Percentiles rank a stretch among this genome's conserved stretches.
These are phyloP conservation scores for Tenebrosternarchus preto DNA, from an alignment of 2,113 vertebrate species.

Conservation along the genomic window DNA sequence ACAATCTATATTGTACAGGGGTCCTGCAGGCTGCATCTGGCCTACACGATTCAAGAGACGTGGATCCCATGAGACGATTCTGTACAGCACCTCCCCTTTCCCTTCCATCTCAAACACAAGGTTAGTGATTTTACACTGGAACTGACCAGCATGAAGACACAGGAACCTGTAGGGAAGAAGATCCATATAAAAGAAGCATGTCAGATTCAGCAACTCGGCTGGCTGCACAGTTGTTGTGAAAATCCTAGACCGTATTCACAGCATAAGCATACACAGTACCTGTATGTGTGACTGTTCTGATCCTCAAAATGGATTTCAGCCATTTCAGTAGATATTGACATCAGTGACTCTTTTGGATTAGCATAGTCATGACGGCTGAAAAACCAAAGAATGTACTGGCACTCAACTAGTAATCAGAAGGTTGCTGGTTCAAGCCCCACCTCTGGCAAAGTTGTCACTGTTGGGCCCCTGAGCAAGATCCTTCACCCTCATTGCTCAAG, in stretches of 20 bases:
- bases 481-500: too few species aligned
- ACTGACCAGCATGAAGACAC: neutral
- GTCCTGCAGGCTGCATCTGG: constrained; percentile 46
- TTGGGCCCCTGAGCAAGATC: too few species aligned
- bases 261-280: neutral
- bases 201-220: too few species aligned
- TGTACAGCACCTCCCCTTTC: constrained; percentile 8
- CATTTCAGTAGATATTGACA: neutral
- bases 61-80: neutral
- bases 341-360: neutral
- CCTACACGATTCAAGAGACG: neutral
- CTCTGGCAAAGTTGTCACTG: too few species aligned
- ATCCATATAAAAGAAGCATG: too few species aligned
- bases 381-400: too few species aligned
- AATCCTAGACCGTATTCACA: too few species aligned
- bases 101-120: constrained; percentile 7
- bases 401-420: too few species aligned
- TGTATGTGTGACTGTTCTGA: neutral
- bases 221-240: too few species aligned
- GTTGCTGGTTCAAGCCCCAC: too few species aligned
- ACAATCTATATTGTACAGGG: constrained; percentile 51
- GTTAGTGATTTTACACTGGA: constrained; percentile 12
- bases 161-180: neutral
- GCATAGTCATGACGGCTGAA: too few species aligned
- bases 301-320: neutral